Conservation (phyloP, 2,113 vertebrate genomes). For the Carassius carassius region DNA sequence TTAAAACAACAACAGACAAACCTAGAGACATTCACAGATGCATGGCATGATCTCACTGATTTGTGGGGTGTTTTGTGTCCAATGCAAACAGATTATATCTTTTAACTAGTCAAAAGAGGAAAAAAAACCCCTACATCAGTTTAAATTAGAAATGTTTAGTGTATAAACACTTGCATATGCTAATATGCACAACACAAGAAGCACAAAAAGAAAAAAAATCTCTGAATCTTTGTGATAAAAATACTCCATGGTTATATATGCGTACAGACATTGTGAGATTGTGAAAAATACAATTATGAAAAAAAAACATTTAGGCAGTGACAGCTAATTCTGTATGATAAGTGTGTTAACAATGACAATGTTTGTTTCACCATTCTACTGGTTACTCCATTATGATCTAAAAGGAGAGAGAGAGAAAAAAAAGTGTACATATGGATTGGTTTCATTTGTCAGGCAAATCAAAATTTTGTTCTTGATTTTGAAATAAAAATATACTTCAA, state of each 20-base stretch:
- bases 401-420: not conserved
- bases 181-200: conserved; percentile 48
- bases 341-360: conserved; percentile 26
- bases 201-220: conserved; percentile 32
- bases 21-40: not conserved
- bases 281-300: not conserved
- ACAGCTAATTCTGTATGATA: conserved; percentile 5
- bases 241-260: conserved; percentile 30
- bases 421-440: not conserved
- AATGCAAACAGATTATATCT: conserved; percentile 24
- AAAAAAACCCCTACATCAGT: conserved; percentile 8
- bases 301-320: conserved; percentile 40
- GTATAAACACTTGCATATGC: conserved; percentile 53
- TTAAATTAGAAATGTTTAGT: conserved; percentile 52
- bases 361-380: conserved; percentile 13
- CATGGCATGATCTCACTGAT: not conserved
- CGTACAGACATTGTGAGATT: conserved; percentile 22
- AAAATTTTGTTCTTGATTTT: not conserved
- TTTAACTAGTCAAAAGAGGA: conserved; percentile 26
- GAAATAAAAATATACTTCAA: not conserved
- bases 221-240: conserved; percentile 10
- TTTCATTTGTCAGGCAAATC: not conserved
- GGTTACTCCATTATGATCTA: too few relatives aligned
- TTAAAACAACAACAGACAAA: not conserved
- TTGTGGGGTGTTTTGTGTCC: conserved; percentile 32